phyloP scores from a whole-genome alignment of 2,113 vertebrate genomes.

The Lagenorhynchus albirostris region DNA sequence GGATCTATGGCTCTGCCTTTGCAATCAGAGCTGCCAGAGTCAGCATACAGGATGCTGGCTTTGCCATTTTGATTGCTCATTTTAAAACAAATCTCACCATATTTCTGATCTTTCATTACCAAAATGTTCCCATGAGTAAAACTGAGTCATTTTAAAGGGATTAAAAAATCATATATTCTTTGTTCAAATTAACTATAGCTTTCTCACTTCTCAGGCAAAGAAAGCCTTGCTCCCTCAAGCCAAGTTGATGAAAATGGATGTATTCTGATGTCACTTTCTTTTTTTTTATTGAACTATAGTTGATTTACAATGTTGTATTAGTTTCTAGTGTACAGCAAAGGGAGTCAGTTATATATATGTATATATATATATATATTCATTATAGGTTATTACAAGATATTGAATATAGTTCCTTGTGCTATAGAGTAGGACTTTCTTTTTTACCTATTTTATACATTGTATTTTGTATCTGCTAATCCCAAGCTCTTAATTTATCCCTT shows the following conservation, averaged over 20 bases:
- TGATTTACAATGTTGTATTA: not conserved
- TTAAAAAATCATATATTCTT: not conserved
- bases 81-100: conserved; percentile 34
- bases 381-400: not conserved
- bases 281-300: not conserved
- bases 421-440: not conserved
- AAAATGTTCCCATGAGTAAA: conserved; percentile 8
- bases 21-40: not conserved
- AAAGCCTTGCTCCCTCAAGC: not conserved
- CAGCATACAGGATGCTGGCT: not conserved
- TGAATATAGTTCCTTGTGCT: not conserved
- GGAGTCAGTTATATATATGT: too few relatives aligned
- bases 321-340: not conserved
- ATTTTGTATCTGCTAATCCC: not conserved
- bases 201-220: not conserved
- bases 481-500: not conserved
- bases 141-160: not conserved
- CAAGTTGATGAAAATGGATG: not conserved
- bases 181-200: not conserved
- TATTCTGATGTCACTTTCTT: not conserved
- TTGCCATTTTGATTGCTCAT: conserved; percentile 19
- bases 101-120: not conserved
- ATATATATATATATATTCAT: too few relatives aligned
- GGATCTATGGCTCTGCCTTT: not conserved
- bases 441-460: not conserved